Base-by-base conservation (phyloP, 2,113 vertebrate species). In the Engraulis encrasicolus region DNA sequence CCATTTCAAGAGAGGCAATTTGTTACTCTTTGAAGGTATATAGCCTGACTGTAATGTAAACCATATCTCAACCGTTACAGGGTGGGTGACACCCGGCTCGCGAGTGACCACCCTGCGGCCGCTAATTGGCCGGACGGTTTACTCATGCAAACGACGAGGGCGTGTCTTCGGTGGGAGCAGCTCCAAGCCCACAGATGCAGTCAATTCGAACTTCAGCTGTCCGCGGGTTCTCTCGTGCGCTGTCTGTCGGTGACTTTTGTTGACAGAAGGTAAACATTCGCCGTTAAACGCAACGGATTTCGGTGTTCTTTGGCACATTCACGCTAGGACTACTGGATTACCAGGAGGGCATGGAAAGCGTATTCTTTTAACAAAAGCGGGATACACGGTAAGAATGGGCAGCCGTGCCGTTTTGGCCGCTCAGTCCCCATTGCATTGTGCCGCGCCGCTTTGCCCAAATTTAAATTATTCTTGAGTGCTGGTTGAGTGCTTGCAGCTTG, bases 51-150 rank as follows among this genome's bases (percentile, higher is more conserved):
- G 58, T 66, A 74, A 74, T 27, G 27, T 36, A 45, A 45, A 3
- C 40, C 9, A 34, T 31, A 34, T 23, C 12, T 74, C 20, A 4
- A 6, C 54, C 19, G 18, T 74, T 74, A 74, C 17, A 14, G 27
- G 66, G 66, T 34, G 14, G 66, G 66, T 9, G n/a, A 34, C 27
- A 34, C 66, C 34, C 23, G 27, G 31, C 17, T 31, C 66, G 23
- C 17, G 34, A 74, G 27, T 74, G 66, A 74, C 66, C 20, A 54
- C 6, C 66, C 34, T 12, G 58, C 50, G 80, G 80, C 78, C 19
- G 50, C 38, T 82, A 82, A 85, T 85, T 85, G 84, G 84, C 34
- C 80, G 61, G 50, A 82, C 50, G 19, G 31, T 54, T 78, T 81
- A 40, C 74, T 66, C 23, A 82, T 85, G 74, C 40, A 78, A 82